Percentiles rank a stretch among this genome's conserved stretches.
Conservation (phyloP, 1,140 invertebrate genomes). For the Thaumetopoea pityocampa region DNA sequence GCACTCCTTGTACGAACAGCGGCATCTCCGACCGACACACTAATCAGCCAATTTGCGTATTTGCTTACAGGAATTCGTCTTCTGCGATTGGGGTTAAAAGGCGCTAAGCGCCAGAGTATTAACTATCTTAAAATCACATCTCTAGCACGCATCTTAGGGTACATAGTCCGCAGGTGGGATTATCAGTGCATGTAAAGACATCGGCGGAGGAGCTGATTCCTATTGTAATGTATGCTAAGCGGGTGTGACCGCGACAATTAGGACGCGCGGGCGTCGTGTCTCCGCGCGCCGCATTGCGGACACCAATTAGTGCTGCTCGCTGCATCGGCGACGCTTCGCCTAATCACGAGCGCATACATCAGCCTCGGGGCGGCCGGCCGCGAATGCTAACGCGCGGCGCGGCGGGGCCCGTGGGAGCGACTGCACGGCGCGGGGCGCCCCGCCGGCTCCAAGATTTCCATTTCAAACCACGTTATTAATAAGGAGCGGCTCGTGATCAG, state of each 20-base stretch:
- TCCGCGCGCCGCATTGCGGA: slow-evolving; percentile 35
- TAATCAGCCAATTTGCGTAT: slow-evolving; percentile 69
- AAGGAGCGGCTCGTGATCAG: slow-evolving; percentile 47
- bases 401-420: slow-evolving; percentile 18
- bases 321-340: slow-evolving; percentile 33
- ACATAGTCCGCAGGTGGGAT: slow-evolving; percentile 23
- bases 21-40: slow-evolving; percentile 35
- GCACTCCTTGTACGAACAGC: slow-evolving; percentile 43
- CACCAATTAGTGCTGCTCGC: slow-evolving; percentile 45
- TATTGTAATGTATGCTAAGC: slow-evolving; percentile 68
- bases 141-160: slow-evolving; percentile 7
- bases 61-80: slow-evolving; percentile 30
- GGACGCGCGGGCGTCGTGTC: slow-evolving; percentile 45
- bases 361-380: slow-evolving; percentile 16
- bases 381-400: slow-evolving; percentile 32
- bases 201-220: slow-evolving; percentile 46
- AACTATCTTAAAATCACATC: slow-evolving; percentile 10
- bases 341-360: slow-evolving; percentile 54
- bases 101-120: not conserved
- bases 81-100: slow-evolving; percentile 2
- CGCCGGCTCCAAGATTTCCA: slow-evolving; percentile 23
- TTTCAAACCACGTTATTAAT: slow-evolving; percentile 65
- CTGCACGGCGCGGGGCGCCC: not conserved
- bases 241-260: slow-evolving; percentile 58
- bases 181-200: slow-evolving; percentile 42